Evolutionary conservation across 2,797 vertebrate species (phyloP).

Genomic region (Erithacus rubecula): DNA sequence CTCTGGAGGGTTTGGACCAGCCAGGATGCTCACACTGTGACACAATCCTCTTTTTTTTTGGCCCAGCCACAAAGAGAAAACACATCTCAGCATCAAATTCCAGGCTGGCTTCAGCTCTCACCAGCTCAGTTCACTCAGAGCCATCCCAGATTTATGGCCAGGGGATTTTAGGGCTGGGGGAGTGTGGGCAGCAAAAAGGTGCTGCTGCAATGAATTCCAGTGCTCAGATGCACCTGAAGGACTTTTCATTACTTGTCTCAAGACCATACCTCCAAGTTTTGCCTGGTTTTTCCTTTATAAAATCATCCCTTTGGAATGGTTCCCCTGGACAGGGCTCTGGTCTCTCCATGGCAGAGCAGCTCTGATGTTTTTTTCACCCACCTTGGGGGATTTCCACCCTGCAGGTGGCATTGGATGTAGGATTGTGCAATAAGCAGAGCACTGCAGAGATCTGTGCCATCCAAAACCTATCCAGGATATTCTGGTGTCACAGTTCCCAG

Average conservation of each 20-base stretch:
- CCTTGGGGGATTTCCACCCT: background rate
- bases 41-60: background rate
- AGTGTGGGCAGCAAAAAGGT: background rate
- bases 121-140: background rate
- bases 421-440: background rate
- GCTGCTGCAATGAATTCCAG: background rate
- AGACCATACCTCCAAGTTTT: background rate
- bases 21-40: background rate
- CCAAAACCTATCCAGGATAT: background rate
- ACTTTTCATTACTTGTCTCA: background rate
- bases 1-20: background rate
- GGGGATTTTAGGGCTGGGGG: background rate
- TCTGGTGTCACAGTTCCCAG: background rate
- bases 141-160: no score
- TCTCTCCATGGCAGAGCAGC: background rate
- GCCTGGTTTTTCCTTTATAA: background rate
- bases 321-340: background rate
- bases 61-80: background rate
- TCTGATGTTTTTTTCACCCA: background rate
- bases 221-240: background rate
- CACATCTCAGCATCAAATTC: background rate
- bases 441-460: background rate
- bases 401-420: background rate
- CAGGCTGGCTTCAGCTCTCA: background rate
- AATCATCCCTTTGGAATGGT: background rate